These are phyloP conservation scores for Copidosoma floridanum DNA, from an alignment of 1,140 invertebrate genomes.

Conservation along the genomic window DNA sequence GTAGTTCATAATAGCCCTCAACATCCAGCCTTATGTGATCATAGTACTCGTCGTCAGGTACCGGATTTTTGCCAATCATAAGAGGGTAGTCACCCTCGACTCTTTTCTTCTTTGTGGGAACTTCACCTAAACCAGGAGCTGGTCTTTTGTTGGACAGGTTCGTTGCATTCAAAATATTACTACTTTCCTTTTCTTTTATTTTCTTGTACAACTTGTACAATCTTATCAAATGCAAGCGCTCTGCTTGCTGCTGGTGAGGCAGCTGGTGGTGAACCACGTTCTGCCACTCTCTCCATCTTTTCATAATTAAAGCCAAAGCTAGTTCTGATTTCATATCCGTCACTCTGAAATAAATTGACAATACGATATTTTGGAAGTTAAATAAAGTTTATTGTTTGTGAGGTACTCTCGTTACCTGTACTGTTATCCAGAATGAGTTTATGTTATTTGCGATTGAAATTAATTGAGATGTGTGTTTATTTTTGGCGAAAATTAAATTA, in stretches of 20 bases:
- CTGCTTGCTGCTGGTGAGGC: conserved; percentile 2
- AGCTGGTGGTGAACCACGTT: background rate
- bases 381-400: background rate
- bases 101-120: background rate
- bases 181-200: background rate
- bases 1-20: conserved; percentile 5
- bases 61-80: background rate
- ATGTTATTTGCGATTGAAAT: too few relatives aligned
- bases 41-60: conserved; percentile 1
- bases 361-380: too few relatives aligned
- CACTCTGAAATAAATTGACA: too few relatives aligned
- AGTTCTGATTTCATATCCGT: background rate
- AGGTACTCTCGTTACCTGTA: background rate
- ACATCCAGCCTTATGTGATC: conserved; percentile 5
- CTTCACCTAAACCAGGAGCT: too few relatives aligned
- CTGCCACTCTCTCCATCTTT: conserved; percentile 8
- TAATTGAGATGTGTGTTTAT: too few relatives aligned
- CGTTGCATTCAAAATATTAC: too few relatives aligned
- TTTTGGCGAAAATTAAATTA: too few relatives aligned
- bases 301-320: conserved; percentile 1
- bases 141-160: background rate
- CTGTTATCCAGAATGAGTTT: too few relatives aligned
- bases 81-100: background rate
- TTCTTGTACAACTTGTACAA: background rate
- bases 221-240: background rate